Evolutionary conservation across 2,888 invertebrate genomes (phyloP), one percentile per base, ranked within the genome.

Genomic region (Panorpa germanica): DNA sequence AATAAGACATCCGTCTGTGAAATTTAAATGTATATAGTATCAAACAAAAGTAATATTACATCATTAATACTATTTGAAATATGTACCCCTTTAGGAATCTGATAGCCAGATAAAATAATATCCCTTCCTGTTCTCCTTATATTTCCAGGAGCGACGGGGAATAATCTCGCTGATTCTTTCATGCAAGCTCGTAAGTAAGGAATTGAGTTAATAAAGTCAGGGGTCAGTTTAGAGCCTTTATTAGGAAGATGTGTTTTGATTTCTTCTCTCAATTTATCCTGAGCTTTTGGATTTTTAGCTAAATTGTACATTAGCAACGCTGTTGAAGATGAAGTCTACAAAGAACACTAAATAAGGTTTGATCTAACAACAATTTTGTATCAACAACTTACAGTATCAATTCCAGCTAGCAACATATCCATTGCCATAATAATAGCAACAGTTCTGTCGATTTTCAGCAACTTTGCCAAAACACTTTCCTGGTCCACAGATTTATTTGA

Each of bases 371-470:
- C n/a, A n/a, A n/a, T n/a, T n/a, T n/a, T n/a, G n/a, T n/a, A n/a
- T n/a, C n/a, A n/a, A n/a, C n/a, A n/a, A n/a, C n/a, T 55, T 52
- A 81, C 75, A 31, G 76, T 75, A 45, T 78, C 77, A 21, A 73
- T 62, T 32, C 76, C 76, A 25, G 72, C 75, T 26, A 65, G 52
- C 15, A 77, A 42, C 66, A 76, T 66, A 45, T 77, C 77, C 39
- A 67, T 59, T 2, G 69, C 69, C 66, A 75, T 72, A 39, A 68
- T 59, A 15, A 64, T 43, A 1, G 75, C 76, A n/a, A n/a, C n/a
- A n/a, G n/a, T n/a, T n/a, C n/a, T n/a, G n/a, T n/a, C n/a, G n/a
- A n/a, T n/a, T n/a, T n/a, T n/a, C n/a, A n/a, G n/a, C n/a, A n/a
- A n/a, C n/a, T n/a, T n/a, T n/a, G n/a, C n/a, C n/a, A n/a, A n/a